These are phyloP conservation scores for Glaucidium brasilianum DNA, from an alignment of 2,113 vertebrate species.

Conservation along the genomic window DNA sequence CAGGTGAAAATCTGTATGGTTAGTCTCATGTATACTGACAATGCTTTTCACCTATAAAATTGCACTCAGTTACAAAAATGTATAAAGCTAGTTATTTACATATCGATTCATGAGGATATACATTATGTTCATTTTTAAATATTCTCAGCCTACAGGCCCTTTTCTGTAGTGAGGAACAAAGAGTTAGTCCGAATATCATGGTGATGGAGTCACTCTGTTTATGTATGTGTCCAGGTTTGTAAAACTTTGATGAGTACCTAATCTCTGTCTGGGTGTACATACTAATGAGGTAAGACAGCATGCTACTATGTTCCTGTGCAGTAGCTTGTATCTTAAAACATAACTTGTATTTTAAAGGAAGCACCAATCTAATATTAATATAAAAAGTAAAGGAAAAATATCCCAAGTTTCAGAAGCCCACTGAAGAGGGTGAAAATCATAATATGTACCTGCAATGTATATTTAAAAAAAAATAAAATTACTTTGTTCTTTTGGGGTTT, in stretches of 20 bases:
- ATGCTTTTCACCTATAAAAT: neutral
- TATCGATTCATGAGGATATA: neutral
- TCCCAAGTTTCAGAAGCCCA: neutral
- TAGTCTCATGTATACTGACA: neutral
- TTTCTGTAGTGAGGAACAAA: neutral
- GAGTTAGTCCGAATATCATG: neutral
- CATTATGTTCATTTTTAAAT: neutral
- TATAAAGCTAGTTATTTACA: neutral
- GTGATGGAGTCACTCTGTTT: neutral
- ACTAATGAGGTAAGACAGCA: neutral
- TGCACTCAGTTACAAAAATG: neutral
- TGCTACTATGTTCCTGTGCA: neutral
- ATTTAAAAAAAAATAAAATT: neutral
- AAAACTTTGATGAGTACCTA: neutral
- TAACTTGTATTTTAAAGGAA: neutral
- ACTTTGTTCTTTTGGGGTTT: neutral
- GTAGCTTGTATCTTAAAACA: neutral
- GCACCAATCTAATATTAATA: neutral
- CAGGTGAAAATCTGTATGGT: constrained; percentile 22
- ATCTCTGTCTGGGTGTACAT: neutral
- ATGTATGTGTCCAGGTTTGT: neutral
- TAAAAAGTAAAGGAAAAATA: neutral
- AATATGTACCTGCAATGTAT: neutral
- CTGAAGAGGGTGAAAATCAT: neutral
- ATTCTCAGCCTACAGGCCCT: neutral